Base-by-base conservation (phyloP, 2,888 invertebrate species). In the Lobophora halterata region DNA sequence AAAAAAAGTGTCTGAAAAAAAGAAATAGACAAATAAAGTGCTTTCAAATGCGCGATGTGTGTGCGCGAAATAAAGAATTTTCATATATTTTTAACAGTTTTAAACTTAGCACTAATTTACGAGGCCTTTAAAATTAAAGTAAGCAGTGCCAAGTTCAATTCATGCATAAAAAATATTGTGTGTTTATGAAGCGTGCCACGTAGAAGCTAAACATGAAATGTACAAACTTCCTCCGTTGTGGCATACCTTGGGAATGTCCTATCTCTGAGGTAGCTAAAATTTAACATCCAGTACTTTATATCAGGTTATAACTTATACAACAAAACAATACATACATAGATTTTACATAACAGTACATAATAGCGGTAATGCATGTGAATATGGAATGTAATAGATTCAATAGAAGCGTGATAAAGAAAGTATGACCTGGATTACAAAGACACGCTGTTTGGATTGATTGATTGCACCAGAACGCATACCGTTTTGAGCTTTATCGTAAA, bases 231-330 rank as follows among this genome's bases (percentile, higher is more conserved):
- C 68, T 62, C 53, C 57, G 55, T 64, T 20, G 67, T 71, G 70
- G 85, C 91, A 82, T 94, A 94, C 95, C 95, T 95, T 91, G 95
- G 95, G 86, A 95, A 95, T 61, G 95, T 95, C 94, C 95, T 91
- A 91, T 95, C 95, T 92, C 93, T 93, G 83, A 95, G 94, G 89
- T 95, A 95, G 94, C 95, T 95, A 87, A 79, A 82, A 78, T 73
- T 54, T 64, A 71, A 81, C 62, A 60, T 55, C 55, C 19, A 53
- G 31, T 52, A 55, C 56, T 63, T 55, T 47, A 57, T 46, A 39
- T 56, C 42, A 56, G 48, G 52, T 57, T 54, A 56, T 35, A n/a
- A n/a, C n/a, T 28, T 39, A 28, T 40, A 43, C 25, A 52, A 54
- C 35, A 46, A 51, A 48, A 57, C 19, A 43, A 50, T 39, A 52